Base-by-base conservation (phyloP, 2,888 invertebrate genomes). In the Dicycla oo region DNA sequence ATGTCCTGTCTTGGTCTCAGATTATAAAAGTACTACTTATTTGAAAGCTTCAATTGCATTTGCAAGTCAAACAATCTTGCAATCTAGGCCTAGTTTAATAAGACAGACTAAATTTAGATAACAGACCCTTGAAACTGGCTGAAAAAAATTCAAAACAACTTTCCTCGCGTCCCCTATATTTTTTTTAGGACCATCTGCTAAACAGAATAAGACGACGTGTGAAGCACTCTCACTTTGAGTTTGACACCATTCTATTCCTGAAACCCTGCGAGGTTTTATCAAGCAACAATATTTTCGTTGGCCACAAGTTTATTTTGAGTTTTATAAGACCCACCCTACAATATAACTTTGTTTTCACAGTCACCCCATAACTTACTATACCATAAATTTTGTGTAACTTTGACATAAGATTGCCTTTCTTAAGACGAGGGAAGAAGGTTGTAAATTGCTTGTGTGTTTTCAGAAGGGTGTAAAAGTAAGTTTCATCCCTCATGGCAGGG, bases 331-430 rank as follows among this genome's bases (percentile, higher is more conserved):
- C 71, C 78, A 57, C 80, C 83, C 79, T 74, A 77, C 30, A 74
- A 69, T 67, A 86, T 80, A 78, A 83, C 87, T 88, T 91, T 91
- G 91, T 91, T 92, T 90, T 90, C 78, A 83, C 82, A 89, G 81
- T 83, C 89, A 87, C 88, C 89, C 90, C 85, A 85, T 72, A 85
- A 75, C 57, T 83, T 82, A 75, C 57, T 61, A 61, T 56, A 73
- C 62, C 61, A 74, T 56, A 38, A 34, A 26, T 78, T 18, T 20
- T 49, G 5, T 40, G 60, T 6, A 18, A 53, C 18, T 43, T 60
- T 78, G 30, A 43, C 54, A 60, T 30, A 76, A 43, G 30, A 54
- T 64, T 57, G 49, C n/a, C 64, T 69, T 67, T 75, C 58, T 61
- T 30, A 10, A 11, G 3, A 1, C 3, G 4, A 7, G 7, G 20